phyloP scores from a whole-genome alignment of 2,888 invertebrate genomes.

The Drosophila anceps region DNA sequence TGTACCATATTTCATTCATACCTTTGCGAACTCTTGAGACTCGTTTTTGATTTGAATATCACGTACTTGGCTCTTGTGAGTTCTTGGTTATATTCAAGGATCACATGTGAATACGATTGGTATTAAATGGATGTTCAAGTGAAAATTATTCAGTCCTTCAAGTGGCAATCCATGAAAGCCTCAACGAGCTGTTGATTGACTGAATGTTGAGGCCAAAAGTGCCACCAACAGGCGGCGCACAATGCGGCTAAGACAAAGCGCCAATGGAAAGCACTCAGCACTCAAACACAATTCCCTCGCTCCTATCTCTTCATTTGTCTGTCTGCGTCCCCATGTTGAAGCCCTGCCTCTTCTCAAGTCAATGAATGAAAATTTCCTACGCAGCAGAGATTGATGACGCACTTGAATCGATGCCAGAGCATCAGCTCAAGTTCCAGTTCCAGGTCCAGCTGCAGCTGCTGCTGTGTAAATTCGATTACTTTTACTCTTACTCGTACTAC shows the following conservation, averaged over 20 bases:
- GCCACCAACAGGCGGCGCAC: conserved; percentile 69
- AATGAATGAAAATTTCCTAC: conserved; percentile 64
- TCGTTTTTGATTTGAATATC: conserved; percentile 5
- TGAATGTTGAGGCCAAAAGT: conserved; percentile 59
- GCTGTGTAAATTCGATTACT: conserved; percentile 33
- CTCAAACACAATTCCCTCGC: conserved; percentile 21
- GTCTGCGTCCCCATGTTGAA: background rate
- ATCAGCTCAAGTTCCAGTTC: background rate
- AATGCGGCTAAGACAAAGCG: conserved; percentile 73
- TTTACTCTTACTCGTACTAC: conserved; percentile 17
- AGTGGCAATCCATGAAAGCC: conserved; percentile 37
- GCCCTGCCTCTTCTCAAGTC: conserved; percentile 30
- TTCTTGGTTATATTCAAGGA: background rate
- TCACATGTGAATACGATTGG: conserved; percentile 2
- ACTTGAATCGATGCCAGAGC: conserved; percentile 64
- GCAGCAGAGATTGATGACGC: conserved; percentile 75
- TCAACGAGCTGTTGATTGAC: conserved; percentile 69
- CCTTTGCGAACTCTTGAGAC: background rate
- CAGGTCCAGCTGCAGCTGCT: conserved; percentile 3
- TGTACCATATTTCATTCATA: background rate
- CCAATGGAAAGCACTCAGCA: conserved; percentile 67
- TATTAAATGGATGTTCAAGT: conserved; percentile 23
- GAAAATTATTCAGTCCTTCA: conserved; percentile 38
- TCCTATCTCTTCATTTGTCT: background rate
- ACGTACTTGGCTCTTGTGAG: background rate